Evolutionary conservation across 2,113 vertebrate species (phyloP), one percentile per base, ranked within the genome.

Genomic region (Aphyosemion australe): DNA sequence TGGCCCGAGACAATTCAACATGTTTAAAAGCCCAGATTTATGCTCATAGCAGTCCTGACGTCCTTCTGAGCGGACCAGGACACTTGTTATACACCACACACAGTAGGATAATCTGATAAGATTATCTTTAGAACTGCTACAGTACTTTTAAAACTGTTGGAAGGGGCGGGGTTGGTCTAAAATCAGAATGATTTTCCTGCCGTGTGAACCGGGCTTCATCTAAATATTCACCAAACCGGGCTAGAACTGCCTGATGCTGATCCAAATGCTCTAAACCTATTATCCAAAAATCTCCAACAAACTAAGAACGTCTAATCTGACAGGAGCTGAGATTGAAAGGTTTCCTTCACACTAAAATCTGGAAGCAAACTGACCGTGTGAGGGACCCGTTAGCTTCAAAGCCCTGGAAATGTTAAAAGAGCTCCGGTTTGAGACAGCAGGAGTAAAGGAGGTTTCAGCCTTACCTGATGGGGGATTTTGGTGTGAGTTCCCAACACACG

Each of bases 391-490:
- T 74, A 61, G 84, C 87, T 90, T 91, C 84, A 92, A 92, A 90
- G 88, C 84, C 66, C 56, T 18, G 53, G 39, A 78, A 81, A 83
- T 79, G 85, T 85, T 82, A 88, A 26, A 89, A 87, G 86, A 84
- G 84, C 76, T 82, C 67, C 63, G 65, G 76, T 80, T 71, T 72
- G 53, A 82, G 88, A 83, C 87, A 88, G 90, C 82, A 80, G 88
- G 84, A 89, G 77, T 74, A 90, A 75, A 37, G 34, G 34, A 10
- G 34, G 34, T 89, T 92, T 87, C 78, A 91, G 89, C 80, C 92
- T 92, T 94, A 94, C 93, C 93, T 93, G 92, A 92, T 91, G 80
- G 89, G 86, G 87, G 78, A 86, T 89, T 92, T 89, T 77, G 90
- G 90, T 91, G 88, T 72, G 80, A 67, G 89, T 84, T 79, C 79